Evolutionary conservation across 2,113 vertebrate genomes (phyloP), one percentile per base, ranked within the genome.

Genomic region (Apodemus sylvaticus): DNA sequence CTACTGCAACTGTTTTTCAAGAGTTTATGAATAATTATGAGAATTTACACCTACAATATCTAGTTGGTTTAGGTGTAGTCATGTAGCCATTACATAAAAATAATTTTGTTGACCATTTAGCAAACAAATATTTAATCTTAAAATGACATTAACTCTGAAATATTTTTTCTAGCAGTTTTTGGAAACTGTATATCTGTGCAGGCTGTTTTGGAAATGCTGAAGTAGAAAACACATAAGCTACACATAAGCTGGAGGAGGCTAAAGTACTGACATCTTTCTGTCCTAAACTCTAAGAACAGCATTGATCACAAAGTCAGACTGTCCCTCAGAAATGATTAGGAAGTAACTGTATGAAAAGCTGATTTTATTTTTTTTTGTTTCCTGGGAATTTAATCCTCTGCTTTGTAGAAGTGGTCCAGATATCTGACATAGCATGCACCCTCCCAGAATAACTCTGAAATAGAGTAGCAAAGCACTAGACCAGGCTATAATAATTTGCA

Each of bases 81-180:
- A 60, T 82, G 42, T 90, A 90, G 39, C 10, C 60, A 83, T 92
- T 73, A 60, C 76, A 6, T 48, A 78, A 76, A 60, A 16, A 64
- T 90, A 60, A 70, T 83, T 68, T n/a, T 34, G 14, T 58, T 64
- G 78, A 0, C 7, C 19, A 64, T 88, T 92, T 86, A 94, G 76
- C 83, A 51, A 86, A 93, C 60, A 51, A 82, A 94, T 81, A 89
- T 9, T 83, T 83, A 78, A 83, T 39, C 89, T 96, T 93, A 64
- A 95, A 95, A 78, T 73, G 55, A 24, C 20, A 14, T 74, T 42
- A 87, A 48, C 55, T 74, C 48, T 16, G 22, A 78, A 93, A 86
- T 16, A 13, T 36, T 81, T 86, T 51, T 94, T 82, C 34, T 9
- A 66, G 22, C 29, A 70, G 4, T 68, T n/a, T 79, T 87, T 82